Base-by-base conservation (phyloP, 2,113 vertebrate species). In the Tychaedon coryphoeus region DNA sequence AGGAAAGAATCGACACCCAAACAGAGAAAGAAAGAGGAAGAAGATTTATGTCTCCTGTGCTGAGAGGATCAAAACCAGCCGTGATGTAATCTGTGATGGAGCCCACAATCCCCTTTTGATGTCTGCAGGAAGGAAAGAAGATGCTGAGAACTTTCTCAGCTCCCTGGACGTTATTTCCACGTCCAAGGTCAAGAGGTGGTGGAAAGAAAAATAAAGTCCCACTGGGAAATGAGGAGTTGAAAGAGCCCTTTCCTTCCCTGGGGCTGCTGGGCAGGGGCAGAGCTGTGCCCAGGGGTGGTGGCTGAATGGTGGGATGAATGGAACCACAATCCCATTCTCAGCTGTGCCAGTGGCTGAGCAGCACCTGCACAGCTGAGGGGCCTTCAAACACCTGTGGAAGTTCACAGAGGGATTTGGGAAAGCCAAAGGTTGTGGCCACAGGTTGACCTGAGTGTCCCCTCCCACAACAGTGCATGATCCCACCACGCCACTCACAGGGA, bases 111-210 rank as follows among this genome's bases (percentile, higher is more conserved):
- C 84, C 74, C 90, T 86, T 97, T 97, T 97, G 95, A 97, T 65
- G 95, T 94, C 84, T 70, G 62, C 95, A 97, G 96, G 96, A 97
- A 97, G 97, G 97, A 95, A 97, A 97, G 96, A 97, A 96, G 96
- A 97, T 96, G 96, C 94, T 97, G 96, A 95, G 96, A 97, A 97
- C 96, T 97, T 97, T 96, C 95, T 93, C 95, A 96, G 90, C 95
- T 97, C 92, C 38, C 77, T 88, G 95, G 95, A 94, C 33, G 10
- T 87, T 91, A 95, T 89, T 97, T 96, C 96, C 94, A 97, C 75
- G 6, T 92, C 83, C 89, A 95, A 56, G 95, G 96, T 97, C 97
- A 97, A 90, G 92, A 95, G 96, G 96, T 95, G 94, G 65, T 97
- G 95, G 95, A 94, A 93, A 96, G 82, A 88, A 91, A 94, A 97